A percentile compares a stretch with the other conserved stretches of the same genome.
phyloP scores from a whole-genome alignment of 1,140 invertebrate genomes.

The Drosophila sturtevanti region DNA sequence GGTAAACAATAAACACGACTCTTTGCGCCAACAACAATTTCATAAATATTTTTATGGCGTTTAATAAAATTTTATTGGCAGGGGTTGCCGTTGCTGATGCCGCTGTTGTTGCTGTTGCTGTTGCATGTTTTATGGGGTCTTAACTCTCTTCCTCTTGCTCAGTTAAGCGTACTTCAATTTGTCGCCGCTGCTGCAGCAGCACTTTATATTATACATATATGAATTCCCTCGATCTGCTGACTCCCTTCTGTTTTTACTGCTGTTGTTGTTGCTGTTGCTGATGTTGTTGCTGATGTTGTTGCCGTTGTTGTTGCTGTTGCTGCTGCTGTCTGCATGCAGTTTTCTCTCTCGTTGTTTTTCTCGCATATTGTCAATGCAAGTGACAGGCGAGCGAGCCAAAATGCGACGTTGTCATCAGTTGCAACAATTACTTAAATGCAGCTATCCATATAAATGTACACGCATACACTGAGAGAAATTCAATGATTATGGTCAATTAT shows the following conservation, averaged over 20 bases:
- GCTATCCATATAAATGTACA: constrained; percentile 28
- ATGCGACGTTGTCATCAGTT: constrained; percentile 67
- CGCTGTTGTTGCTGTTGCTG: constrained; percentile 1
- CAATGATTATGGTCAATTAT: not conserved
- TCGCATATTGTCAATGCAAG: constrained; percentile 56
- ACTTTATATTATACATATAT: constrained; percentile 50
- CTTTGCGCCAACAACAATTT: constrained; percentile 64
- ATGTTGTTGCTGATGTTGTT: constrained; percentile 32
- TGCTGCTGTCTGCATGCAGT: not conserved
- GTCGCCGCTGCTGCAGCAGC: constrained; percentile 58
- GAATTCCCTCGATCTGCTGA: constrained; percentile 48
- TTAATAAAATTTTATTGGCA: constrained; percentile 78
- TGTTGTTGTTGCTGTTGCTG: not conserved
- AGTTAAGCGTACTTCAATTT: constrained; percentile 60
- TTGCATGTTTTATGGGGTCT: constrained; percentile 4
- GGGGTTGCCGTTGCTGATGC: not conserved
- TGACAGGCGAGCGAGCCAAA: constrained; percentile 52
- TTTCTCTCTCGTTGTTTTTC: constrained; percentile 42
- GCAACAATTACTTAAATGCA: constrained; percentile 80
- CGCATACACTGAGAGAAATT: not conserved
- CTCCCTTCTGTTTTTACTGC: constrained; percentile 13
- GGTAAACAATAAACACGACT: constrained; percentile 59
- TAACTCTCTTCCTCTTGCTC: constrained; percentile 9
- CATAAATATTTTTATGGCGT: constrained; percentile 78
- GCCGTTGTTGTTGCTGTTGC: not conserved